Base-by-base conservation (phyloP, 1,140 invertebrate genomes). In the Matsumurasca onukii region DNA sequence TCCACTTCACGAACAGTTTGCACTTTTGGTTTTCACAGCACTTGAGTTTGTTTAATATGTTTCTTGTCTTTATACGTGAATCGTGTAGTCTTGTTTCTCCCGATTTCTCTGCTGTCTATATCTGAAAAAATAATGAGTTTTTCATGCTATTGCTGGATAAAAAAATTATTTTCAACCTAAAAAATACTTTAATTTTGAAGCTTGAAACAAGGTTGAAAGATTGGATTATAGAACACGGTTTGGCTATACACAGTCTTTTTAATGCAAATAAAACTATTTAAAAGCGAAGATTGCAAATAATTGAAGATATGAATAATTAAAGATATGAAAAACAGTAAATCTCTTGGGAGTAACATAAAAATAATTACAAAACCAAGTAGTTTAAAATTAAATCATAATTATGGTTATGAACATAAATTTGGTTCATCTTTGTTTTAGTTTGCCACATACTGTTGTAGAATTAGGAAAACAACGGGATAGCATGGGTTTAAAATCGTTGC, bases 11-110 rank as follows among this genome's bases (percentile, higher is more conserved):
- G 15, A 5, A 55, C 20, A 55, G 15, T 13, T 55, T 55, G 24
- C 24, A 12, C 15, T 20, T n/a, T 55, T 55, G 51, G 25, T 27
- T 29, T n/a, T 29, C 30, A n/a, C 22, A 2, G 2, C 59, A 25
- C 59, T 1, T 15, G 25, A 1, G 39, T 31, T 1, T 20, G 2
- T 1, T 20, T 25, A n/a, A n/a, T 29, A 20, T n/a, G 3, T 51
- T 51, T 3, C 30, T 61, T 29, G n/a, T 15, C 24, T 68, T 73
- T 51, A 74, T 29, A 74, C 73, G 39, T 74, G 72, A 34, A 74
- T 74, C 17, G 72, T 73, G 31, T 73, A 73, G 64, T 74, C 72
- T 59, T 74, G 72, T 48, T 74, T 73, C 39, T 73, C 70, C 27
- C 72, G 48, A 64, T 73, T 64, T 57, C 73, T 51, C 59, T 73